phyloP scores from a whole-genome alignment of 2,888 invertebrate species.

The Panzeria rudis region DNA sequence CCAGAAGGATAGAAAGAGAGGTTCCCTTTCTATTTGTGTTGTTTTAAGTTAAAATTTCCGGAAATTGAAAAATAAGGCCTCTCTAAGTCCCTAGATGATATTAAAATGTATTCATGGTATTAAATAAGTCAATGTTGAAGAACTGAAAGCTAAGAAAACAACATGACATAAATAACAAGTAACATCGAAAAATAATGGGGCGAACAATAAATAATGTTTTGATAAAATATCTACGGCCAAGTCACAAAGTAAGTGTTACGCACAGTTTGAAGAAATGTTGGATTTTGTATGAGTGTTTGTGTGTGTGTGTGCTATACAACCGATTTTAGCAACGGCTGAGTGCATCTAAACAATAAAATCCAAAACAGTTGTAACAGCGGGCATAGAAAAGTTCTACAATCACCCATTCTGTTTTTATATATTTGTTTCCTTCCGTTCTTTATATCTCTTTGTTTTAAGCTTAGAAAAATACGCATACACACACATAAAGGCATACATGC shows the following conservation, averaged over 20 bases:
- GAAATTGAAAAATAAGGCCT: slow-evolving; percentile 54
- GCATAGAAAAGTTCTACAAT: slow-evolving; percentile 9
- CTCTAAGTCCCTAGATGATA: not conserved
- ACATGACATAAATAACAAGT: not conserved
- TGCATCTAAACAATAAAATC: slow-evolving; percentile 56
- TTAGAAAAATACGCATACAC: slow-evolving; percentile 23
- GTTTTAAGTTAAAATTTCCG: slow-evolving; percentile 4
- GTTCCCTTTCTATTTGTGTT: not conserved
- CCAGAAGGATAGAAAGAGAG: not conserved
- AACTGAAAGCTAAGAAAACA: slow-evolving; percentile 6
- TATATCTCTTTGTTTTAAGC: slow-evolving; percentile 32
- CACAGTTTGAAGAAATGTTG: slow-evolving; percentile 16
- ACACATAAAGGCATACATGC: not conserved
- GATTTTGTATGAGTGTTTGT: not conserved
- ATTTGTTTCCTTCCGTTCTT: slow-evolving; percentile 33
- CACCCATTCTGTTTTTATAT: slow-evolving; percentile 3
- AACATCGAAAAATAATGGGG: slow-evolving; percentile 12
- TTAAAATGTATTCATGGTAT: slow-evolving; percentile 35
- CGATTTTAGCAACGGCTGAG: slow-evolving; percentile 44
- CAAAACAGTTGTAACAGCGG: slow-evolving; percentile 48
- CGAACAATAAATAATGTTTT: not conserved
- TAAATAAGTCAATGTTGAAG: slow-evolving; percentile 29
- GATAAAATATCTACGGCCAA: slow-evolving; percentile 1
- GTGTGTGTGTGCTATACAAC: slow-evolving; percentile 10
- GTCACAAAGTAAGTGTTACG: slow-evolving; percentile 25